A percentile compares a stretch with the other conserved stretches of the same genome.
Evolutionary conservation across 2,113 vertebrate species (phyloP).

Genomic region (Alosa alosa): DNA sequence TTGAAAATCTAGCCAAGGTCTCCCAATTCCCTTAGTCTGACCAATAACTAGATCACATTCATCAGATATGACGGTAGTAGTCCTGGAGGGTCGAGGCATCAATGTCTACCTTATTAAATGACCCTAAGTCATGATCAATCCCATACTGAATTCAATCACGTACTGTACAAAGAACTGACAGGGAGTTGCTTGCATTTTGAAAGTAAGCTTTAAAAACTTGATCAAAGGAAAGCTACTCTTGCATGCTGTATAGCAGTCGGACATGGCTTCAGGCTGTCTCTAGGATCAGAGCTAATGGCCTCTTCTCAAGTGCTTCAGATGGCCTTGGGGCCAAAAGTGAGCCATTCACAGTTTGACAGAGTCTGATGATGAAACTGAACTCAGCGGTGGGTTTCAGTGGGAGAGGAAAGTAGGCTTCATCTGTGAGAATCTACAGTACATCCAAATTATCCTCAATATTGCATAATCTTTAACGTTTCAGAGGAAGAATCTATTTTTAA

Average conservation of each 20-base stretch:
- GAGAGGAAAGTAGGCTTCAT: neutral
- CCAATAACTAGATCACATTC: neutral
- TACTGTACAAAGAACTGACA: neutral
- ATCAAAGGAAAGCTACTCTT: conserved; percentile 21
- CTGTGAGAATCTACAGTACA: neutral
- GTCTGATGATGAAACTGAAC: neutral
- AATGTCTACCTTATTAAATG: neutral
- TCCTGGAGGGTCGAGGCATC: neutral
- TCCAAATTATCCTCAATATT: neutral
- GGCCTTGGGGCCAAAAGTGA: conserved; percentile 24
- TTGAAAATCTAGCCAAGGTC: too few relatives aligned
- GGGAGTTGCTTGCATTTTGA: neutral
- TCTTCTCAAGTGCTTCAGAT: conserved; percentile 32
- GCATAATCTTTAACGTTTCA: neutral
- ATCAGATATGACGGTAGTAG: neutral
- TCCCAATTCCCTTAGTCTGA: neutral
- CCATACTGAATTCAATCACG: neutral
- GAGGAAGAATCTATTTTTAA: conserved; percentile 1
- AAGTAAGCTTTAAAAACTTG: neutral
- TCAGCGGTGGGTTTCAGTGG: neutral
- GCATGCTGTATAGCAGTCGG: conserved; percentile 48
- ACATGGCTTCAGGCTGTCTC: conserved; percentile 48
- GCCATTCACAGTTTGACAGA: neutral
- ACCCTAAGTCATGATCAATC: neutral
- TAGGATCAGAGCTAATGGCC: conserved; percentile 65